phyloP scores from a whole-genome alignment of 2,113 vertebrate genomes.

The Amia ocellicauda region DNA sequence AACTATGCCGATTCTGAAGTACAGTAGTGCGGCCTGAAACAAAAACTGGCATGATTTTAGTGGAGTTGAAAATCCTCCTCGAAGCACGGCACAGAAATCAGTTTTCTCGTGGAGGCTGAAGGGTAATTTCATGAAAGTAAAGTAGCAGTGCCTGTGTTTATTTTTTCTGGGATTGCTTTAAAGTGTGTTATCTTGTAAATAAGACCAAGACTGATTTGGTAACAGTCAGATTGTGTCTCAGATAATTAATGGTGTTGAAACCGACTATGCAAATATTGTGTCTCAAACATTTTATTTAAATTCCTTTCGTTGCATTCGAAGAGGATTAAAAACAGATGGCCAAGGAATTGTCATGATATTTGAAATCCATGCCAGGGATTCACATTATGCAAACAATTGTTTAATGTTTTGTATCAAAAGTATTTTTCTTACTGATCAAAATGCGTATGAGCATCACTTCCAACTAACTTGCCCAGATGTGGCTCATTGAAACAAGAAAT shows the following conservation, averaged over 20 bases:
- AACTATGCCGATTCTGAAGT: constrained; percentile 17
- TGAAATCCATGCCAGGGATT: constrained; percentile 6
- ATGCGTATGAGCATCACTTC: neutral
- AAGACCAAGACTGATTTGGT: neutral
- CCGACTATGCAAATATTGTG: constrained; percentile 4
- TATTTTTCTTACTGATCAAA: neutral
- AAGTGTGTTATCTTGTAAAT: constrained; percentile 1
- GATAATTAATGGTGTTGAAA: neutral
- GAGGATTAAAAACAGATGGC: neutral
- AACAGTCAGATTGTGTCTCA: neutral
- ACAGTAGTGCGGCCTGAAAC: neutral
- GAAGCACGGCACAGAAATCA: constrained; percentile 29
- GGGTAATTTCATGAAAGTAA: neutral
- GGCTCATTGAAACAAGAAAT: neutral
- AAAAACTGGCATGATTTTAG: constrained; percentile 25
- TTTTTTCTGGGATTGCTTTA: neutral
- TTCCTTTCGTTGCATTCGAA: constrained; percentile 5
- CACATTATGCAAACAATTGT: neutral
- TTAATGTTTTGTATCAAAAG: constrained; percentile 1
- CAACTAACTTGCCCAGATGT: neutral
- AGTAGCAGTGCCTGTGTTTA: neutral
- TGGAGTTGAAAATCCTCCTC: constrained; percentile 34
- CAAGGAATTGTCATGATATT: neutral
- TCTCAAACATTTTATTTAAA: neutral
- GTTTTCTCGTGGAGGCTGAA: neutral